Evolutionary conservation across 2,113 vertebrate genomes (phyloP), one percentile per base, ranked within the genome.

Genomic region (Setophaga kirtlandii): DNA sequence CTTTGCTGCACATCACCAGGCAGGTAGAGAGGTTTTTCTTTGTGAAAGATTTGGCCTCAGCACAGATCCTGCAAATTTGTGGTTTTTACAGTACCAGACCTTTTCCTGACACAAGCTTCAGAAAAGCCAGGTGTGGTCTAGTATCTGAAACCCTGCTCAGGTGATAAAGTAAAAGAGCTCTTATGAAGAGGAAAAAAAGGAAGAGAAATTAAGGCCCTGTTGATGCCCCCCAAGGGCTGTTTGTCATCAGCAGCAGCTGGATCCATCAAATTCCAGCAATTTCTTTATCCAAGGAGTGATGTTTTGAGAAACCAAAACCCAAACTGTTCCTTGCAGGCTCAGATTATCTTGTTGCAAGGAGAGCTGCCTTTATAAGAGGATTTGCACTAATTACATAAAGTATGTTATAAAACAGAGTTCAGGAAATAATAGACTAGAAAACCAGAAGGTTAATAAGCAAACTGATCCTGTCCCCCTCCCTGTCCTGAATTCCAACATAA

Each of bases 381-480:
- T 97, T 94, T 93, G 56, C 42, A 56, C 80, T 90, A 92, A 96
- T 93, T 92, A 77, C 55, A 58, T 62, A 4, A 74, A 59, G 39
- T 42, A 44, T n/a, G 42, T 44, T 44, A 64, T 49, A 77, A 93
- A 80, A 70, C 13, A 25, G 27, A 5, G 4, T 25, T 93, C 47
- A 87, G 53, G 74, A 86, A 87, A 83, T 21, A 91, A 73, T 17
- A 53, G 82, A 81, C 70, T 63, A 49, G 42, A 46, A 90, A 83
- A 44, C 13, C 73, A 53, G 41, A 37, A 89, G 53, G 64, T 81
- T 90, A 56, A 63, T 23, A 25, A 8, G 27, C 15, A 68, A 27
- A 11, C 7, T 11, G 41, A 52, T 77, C 44, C 47, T n/a, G 12
- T 92, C 30, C 31, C 7, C 59, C 31, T 89, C 65, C 3, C 58